Evolutionary conservation across 2,888 invertebrate genomes (phyloP), one percentile per base, ranked within the genome.

Genomic region (Dicyrtoma fusca): DNA sequence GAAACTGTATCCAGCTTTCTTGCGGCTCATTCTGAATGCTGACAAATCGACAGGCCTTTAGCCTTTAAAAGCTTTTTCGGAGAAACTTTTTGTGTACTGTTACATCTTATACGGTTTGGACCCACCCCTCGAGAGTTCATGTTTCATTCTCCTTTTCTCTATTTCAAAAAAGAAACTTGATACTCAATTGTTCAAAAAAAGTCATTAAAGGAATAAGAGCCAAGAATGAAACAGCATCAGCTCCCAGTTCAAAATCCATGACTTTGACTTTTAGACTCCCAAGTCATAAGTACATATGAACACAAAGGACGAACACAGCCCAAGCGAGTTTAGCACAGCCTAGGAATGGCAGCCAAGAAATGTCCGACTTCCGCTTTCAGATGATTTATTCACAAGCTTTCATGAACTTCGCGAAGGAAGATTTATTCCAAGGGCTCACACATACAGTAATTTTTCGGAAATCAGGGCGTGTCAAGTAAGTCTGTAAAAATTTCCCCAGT

Each of bases 1-100:
- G 34, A 55, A 17, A 55, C 34, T 53, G 42, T 68, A 42, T 21
- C 53, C 26, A 53, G 53, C 23, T 53, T 55, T 68, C 57, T 55
- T 34, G 44, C 34, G 21, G 44, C 65, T 69, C 26, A 61, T 61
- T 69, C 69, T 63, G 61, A 69, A 68, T 64, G 25, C 64, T 73
- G 69, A 69, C 69, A 73, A 73, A 73, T 73, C 69, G 73, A 59
- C 69, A 73, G 69, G 17, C 34, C 69, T 73, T 55, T 68, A 68
- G 53, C 66, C 66, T 55, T 68, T 55, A 68, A 53, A 68, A 55
- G 51, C 51, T 26, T 65, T 65, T 65, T 51, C 19, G 26, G 61
- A 34, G 6, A 61, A 61, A 26, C 34, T 61, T 61, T 61, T 19
- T 26, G 26, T 34, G 34, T 34, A 59, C 59, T 11, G 34, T 26